Base-by-base conservation (phyloP, 2,797 vertebrate genomes). In the Anguilla anguilla region DNA sequence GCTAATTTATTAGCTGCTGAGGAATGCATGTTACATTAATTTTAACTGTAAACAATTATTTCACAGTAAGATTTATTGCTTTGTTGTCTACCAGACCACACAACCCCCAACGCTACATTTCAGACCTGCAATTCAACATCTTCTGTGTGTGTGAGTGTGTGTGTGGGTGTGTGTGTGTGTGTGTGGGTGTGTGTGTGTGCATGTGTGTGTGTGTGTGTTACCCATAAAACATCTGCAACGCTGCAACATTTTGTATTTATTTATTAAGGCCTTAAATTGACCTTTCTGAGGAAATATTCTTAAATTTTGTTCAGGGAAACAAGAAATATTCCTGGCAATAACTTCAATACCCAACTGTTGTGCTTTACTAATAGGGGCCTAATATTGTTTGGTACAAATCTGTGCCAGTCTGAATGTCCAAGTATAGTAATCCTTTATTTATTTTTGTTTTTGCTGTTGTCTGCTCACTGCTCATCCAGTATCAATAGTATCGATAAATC, bases 21-120 rank as follows among this genome's bases (percentile, higher is more conserved):
- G 95, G 96, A 97, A 97, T 96, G 96, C 96, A 95, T 95, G 96
- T 96, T 96, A 96, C 96, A 96, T 97, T 97, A 96, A 96, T 96
- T 95, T 97, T 96, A 97, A 97, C 96, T 97, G 96, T 97, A 97
- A 97, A 97, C 97, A 97, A 97, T 97, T 97, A 97, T 97, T 97
- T 96, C 97, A 96, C 96, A 96, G 94, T 94, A 97, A 97, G 97
- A 97, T 97, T 97, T 97, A 97, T 97, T 96, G 95, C 95, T 92
- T 93, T 93, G 94, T 95, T 95, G 95, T 95, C 94, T 89, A 94
- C 93, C 86, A 83, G 86, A 88, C 72, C 53, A 31, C 46, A 46
- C 22, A 86, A 86, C 28, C 88, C 87, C 55, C 39, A 82, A n/a
- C 7, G 19, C 25, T 77, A 61, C 57, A 74, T 31, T 83, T 43